Evolutionary conservation across 2,888 invertebrate species (phyloP), one percentile per base, ranked within the genome.

Genomic region (Bursaphelenchus okinawaensis): DNA sequence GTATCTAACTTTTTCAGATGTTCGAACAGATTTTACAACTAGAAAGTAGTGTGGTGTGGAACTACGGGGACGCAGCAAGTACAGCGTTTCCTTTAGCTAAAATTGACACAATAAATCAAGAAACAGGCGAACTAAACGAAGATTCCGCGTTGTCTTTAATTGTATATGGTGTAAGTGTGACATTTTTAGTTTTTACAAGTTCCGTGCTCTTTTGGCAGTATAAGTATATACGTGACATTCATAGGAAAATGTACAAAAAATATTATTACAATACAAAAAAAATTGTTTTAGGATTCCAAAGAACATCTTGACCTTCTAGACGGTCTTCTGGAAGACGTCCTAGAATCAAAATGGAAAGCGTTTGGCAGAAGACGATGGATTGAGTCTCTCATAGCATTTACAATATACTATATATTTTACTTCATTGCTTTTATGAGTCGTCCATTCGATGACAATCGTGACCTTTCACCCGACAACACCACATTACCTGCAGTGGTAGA

Each of bases 331-430:
- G 91, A 93, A 22, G 93, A 95, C 83, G 87, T 98, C 19, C 85
- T 98, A 16, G 90, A 93, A 82, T 93, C 93, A 2, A 98, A 98
- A 86, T 98, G 96, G 96, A 92, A 93, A 79, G 91, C 93, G 0
- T 96, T 94, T 83, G 93, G 93, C 1, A 92, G 92, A 84, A 90
- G 89, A 70, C 20, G 19, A 28, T 75, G 76, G 79, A 68, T 67
- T 26, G 62, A 62, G 3, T 75, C 94, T 82, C 93, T 96, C 83
- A 89, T 91, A 69, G 87, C 91, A 62, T 96, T 96, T 84, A 88
- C 90, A 12, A 88, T 90, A 68, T 95, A 96, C 84, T 96, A 95
- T 83, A 82, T 92, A 27, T 87, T 93, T 55, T 92, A 94, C 4
- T 84, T 93, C 68, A 87, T 90, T 7, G 91, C 93, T 75, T 94